Percentiles rank a stretch among this genome's conserved stretches.
These are phyloP conservation scores for Panthera leo DNA, from an alignment of 2,113 vertebrate genomes.

Conservation along the genomic window DNA sequence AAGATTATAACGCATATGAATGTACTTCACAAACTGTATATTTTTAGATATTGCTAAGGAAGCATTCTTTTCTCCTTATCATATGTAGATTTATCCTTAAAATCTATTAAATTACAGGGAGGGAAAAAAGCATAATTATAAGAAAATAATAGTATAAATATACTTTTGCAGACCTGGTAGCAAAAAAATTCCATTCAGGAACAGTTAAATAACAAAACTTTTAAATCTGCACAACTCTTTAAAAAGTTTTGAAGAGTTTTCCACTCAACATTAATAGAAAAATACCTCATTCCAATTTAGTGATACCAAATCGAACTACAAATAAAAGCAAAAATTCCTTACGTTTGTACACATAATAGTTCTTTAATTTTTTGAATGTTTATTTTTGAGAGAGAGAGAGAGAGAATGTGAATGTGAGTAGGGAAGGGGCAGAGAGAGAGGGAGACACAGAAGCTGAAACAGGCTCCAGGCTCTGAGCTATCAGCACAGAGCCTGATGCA, in stretches of 20 bases:
- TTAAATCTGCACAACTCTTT: neutral
- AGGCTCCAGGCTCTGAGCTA: no score
- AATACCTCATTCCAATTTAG: neutral
- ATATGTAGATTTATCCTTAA: neutral
- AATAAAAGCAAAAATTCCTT: neutral
- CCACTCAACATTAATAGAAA: neutral
- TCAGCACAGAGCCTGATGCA: no score
- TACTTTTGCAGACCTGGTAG: neutral
- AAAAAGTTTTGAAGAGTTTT: neutral
- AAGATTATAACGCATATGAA: neutral
- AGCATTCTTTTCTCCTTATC: neutral
- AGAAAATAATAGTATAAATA: slow-evolving; percentile 37
- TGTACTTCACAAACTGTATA: neutral
- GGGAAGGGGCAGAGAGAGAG: no score
- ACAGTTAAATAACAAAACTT: neutral
- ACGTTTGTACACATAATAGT: neutral
- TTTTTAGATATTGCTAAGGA: neutral
- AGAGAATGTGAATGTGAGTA: no score
- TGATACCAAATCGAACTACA: slow-evolving; percentile 28
- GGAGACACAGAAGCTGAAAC: no score
- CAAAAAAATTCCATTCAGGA: neutral
- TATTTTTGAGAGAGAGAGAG: no score
- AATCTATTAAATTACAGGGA: neutral
- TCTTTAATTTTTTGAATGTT: neutral
- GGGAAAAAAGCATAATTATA: neutral